Percentiles rank a stretch among this genome's conserved stretches.
Evolutionary conservation across 2,888 invertebrate species (phyloP).

Genomic region (Raillietiella orientalis): DNA sequence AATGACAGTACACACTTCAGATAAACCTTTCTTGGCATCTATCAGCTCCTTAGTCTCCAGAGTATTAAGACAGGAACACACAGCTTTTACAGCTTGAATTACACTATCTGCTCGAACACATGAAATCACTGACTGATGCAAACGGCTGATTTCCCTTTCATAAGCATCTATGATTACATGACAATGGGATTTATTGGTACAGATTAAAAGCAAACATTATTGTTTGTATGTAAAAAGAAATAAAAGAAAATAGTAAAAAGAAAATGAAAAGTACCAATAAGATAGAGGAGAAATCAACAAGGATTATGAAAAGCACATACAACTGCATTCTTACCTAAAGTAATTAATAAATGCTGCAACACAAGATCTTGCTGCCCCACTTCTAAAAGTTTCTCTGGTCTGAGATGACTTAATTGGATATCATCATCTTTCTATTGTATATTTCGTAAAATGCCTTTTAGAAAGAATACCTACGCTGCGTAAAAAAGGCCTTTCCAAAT

Average conservation of each 20-base stretch:
- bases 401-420: constrained; percentile 1
- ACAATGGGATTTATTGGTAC: neutral
- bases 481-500: constrained; percentile 31
- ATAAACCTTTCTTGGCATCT: constrained; percentile 30
- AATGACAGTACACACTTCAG: constrained; percentile 20
- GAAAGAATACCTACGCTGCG: no score
- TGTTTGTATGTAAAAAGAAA: no score
- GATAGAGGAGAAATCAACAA: no score
- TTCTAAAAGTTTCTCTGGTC: no score
- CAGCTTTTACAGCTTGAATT: constrained; percentile 65
- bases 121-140: neutral
- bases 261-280: no score
- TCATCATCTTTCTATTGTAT: no score
- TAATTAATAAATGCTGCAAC: no score
- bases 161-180: neutral
- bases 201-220: neutral
- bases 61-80: constrained; percentile 56
- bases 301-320: no score
- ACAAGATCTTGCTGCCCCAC: no score
- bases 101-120: constrained; percentile 25
- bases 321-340: no score
- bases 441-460: no score
- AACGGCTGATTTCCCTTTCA: neutral
- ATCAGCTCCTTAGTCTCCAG: constrained; percentile 64
- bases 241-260: no score